Evolutionary conservation across 2,113 vertebrate genomes (phyloP), one percentile per base, ranked within the genome.

Genomic region (Gallinago media): DNA sequence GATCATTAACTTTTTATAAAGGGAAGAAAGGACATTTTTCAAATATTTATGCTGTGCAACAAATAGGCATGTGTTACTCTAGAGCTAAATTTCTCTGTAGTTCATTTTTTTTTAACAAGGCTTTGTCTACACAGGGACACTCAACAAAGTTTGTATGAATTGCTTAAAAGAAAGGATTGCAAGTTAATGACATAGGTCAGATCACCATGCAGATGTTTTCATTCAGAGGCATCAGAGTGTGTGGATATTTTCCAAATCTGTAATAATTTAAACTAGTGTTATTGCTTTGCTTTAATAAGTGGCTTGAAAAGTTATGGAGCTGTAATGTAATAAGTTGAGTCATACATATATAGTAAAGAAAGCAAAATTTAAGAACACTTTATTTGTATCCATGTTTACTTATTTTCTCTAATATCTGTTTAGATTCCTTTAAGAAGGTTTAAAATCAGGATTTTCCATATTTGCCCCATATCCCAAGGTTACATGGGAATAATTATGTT

Each of bases 1-100:
- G 44, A 25, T 56, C 34, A 44, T 96, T 87, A 97, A 93, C 34
- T 81, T 97, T 93, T 91, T 78, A 82, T 96, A 56, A 95, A 78
- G 81, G 55, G 61, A 94, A 87, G 65, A 71, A 34, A 74, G 52
- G 47, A 19, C 26, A 34, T 62, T 91, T 93, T 91, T 94, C 59
- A 91, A 89, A 78, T 91, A 91, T 93, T 93, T 66, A 72, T 93
- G 9, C 15, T 68, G 18, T 47, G 22, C 70, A 89, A n/a, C 52
- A 85, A 81, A 91, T 63, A 59, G 1, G 2, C 8, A 5, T 52
- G 44, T n/a, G 6, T 80, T 92, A n/a, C 55, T 80, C n/a, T 58
- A 44, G n/a, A 91, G 72, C 40, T 80, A 55, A 71, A 77, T 77
- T 89, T 71, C 70, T 89, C 42, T 2, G 2, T 32, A 62, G 63